Conservation (phyloP, 2,888 invertebrate genomes). For the Agonopterix subpropinquella region DNA sequence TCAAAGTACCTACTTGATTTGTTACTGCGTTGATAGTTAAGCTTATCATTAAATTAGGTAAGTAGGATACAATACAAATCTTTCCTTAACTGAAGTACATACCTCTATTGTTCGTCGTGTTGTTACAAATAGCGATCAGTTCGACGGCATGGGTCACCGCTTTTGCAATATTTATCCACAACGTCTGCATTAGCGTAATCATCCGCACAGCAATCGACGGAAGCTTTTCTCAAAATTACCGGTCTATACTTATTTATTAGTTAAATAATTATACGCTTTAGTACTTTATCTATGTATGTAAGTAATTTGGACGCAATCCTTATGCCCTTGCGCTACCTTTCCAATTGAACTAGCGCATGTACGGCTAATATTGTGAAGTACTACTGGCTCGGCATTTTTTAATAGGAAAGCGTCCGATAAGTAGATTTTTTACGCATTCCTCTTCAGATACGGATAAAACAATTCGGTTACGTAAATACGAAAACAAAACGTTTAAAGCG, state of each 20-base stretch:
- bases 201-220: conserved; percentile 39
- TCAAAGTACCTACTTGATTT: too few species aligned
- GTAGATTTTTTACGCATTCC: conserved; percentile 29
- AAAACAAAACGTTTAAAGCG: conserved; percentile 1
- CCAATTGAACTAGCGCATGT: conserved; percentile 19
- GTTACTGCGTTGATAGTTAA: too few species aligned
- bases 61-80: conserved; percentile 9
- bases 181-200: conserved; percentile 39
- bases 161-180: conserved; percentile 48
- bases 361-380: conserved; percentile 16
- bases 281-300: conserved; percentile 7
- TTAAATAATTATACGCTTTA: conserved; percentile 20
- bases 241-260: conserved; percentile 23
- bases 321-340: conserved; percentile 24
- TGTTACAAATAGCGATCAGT: conserved; percentile 26
- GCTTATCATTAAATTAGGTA: conserved; percentile 9
- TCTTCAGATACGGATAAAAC: conserved; percentile 4
- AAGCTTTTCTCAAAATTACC: conserved; percentile 39
- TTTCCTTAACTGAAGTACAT: conserved; percentile 11
- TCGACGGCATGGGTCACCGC: conserved; percentile 22
- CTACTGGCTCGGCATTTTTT: conserved; percentile 17
- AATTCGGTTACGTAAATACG: conserved; percentile 2
- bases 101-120: conserved; percentile 37
- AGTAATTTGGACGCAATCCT: conserved; percentile 18
- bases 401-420: conserved; percentile 26